phyloP scores from a whole-genome alignment of 2,888 invertebrate species.

The Nomada fucata region DNA sequence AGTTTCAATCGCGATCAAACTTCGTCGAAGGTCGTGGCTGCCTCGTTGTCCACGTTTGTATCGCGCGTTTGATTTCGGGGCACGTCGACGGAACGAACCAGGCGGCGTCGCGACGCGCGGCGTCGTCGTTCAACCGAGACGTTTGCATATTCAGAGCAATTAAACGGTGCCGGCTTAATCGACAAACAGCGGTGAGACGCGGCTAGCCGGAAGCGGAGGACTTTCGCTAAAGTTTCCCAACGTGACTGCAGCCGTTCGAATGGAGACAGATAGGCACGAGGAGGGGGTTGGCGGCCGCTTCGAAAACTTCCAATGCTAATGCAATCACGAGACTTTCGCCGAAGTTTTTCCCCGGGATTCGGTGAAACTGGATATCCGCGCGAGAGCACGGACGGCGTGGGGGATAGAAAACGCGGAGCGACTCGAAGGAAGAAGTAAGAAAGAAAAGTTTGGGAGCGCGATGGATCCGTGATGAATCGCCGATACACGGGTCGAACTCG shows the following conservation, averaged over 20 bases:
- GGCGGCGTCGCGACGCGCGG: background rate
- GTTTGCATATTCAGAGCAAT: constrained; percentile 26
- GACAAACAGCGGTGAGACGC: constrained; percentile 26
- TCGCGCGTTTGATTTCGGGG: constrained; percentile 19
- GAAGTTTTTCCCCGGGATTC: constrained; percentile 23
- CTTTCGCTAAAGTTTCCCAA: constrained; percentile 16
- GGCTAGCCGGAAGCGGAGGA: background rate
- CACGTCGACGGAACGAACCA: background rate
- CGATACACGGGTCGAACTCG: constrained; percentile 9
- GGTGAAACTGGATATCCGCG: constrained; percentile 12
- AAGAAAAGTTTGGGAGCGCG: constrained; percentile 7
- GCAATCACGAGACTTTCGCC: constrained; percentile 46
- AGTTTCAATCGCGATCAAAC: constrained; percentile 15
- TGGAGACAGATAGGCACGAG: constrained; percentile 26
- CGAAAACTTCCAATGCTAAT: constrained; percentile 43
- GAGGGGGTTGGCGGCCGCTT: background rate
- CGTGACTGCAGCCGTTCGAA: background rate
- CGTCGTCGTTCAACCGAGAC: constrained; percentile 3
- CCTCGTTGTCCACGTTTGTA: constrained; percentile 4
- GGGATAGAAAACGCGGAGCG: background rate
- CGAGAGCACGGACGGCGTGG: background rate
- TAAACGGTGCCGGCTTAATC: constrained; percentile 38
- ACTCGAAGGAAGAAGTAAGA: constrained; percentile 5
- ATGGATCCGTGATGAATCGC: constrained; percentile 15
- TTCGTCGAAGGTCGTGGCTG: background rate